Evolutionary conservation across 2,113 vertebrate species (phyloP).

Genomic region (Prunella fulvescens): DNA sequence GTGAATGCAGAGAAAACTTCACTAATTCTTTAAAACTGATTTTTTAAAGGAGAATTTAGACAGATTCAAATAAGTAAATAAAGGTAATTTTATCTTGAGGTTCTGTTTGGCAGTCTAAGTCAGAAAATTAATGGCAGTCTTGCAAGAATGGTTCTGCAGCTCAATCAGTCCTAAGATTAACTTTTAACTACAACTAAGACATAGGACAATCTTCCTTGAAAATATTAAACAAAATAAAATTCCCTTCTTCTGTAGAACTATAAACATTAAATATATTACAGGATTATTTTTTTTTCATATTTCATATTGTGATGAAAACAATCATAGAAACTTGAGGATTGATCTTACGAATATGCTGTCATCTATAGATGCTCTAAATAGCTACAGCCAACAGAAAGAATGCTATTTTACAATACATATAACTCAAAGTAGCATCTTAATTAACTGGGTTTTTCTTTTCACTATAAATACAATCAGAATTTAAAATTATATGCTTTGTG

Average conservation of each 20-base stretch:
- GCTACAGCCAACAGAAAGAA: background rate
- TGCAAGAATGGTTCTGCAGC: background rate
- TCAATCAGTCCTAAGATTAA: background rate
- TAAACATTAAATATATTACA: background rate
- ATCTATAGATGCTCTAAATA: background rate
- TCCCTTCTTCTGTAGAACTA: background rate
- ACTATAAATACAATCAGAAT: background rate
- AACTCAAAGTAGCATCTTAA: background rate
- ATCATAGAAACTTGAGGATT: background rate
- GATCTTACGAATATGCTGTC: background rate
- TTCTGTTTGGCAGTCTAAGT: background rate
- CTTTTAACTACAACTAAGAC: background rate
- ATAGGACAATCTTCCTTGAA: background rate
- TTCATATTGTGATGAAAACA: background rate
- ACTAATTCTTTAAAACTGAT: background rate
- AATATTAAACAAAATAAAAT: background rate
- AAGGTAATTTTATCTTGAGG: background rate
- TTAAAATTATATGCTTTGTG: background rate
- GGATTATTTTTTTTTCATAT: background rate
- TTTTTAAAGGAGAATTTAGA: background rate
- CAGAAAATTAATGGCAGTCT: background rate
- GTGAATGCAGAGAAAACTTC: background rate
- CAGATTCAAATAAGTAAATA: background rate
- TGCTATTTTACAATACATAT: background rate
- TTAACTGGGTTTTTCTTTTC: background rate